These are phyloP conservation scores for Tenrec ecaudatus DNA, from an alignment of 2,113 vertebrate species.

Conservation along the genomic window DNA sequence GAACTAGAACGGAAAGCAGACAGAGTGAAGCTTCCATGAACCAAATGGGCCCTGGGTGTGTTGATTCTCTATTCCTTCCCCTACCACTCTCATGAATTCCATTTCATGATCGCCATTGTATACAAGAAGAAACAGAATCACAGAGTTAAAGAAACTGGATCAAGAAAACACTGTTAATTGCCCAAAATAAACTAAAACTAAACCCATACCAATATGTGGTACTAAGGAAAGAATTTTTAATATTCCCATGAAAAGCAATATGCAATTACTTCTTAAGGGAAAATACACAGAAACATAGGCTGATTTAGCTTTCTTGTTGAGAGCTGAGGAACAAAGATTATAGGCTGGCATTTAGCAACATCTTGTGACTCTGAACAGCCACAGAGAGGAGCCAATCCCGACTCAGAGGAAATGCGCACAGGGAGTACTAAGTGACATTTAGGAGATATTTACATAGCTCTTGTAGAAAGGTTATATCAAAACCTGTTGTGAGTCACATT, in stretches of 20 bases:
- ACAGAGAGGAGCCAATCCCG: neutral
- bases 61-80: accelerated
- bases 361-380: neutral
- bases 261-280: neutral
- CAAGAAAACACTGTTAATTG: neutral
- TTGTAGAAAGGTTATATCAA: constrained; percentile 62
- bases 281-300: neutral
- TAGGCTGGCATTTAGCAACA: neutral
- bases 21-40: neutral
- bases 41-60: neutral
- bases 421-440: constrained; percentile 51
- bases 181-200: neutral
- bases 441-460: constrained; percentile 32
- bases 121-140: neutral
- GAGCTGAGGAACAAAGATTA: neutral
- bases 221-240: neutral
- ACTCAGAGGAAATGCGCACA: neutral
- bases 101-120: neutral
- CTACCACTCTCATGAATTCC: neutral
- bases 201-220: neutral
- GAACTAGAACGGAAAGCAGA: neutral
- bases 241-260: neutral
- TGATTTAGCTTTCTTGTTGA: neutral
- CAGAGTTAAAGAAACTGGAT: neutral
- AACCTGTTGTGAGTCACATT: constrained; percentile 23